A percentile compares a stretch with the other conserved stretches of the same genome.
Conservation (phyloP, 2,888 invertebrate species). For the Zygaena filipendulae region DNA sequence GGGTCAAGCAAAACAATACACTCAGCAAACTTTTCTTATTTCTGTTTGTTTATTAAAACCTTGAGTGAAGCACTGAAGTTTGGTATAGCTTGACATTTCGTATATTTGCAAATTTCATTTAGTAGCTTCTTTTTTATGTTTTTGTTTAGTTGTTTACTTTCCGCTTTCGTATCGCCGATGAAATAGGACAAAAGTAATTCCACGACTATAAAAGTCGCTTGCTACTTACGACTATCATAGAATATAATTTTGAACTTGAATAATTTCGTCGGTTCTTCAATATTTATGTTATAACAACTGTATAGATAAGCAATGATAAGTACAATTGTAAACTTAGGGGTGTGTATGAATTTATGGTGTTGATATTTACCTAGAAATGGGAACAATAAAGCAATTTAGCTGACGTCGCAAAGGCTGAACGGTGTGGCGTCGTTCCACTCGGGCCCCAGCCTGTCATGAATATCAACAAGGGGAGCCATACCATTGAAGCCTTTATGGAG, state of each 20-base stretch:
- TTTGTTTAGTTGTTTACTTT: too few relatives aligned
- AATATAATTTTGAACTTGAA: too few relatives aligned
- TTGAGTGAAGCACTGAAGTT: slow-evolving; percentile 41
- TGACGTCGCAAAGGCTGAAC: slow-evolving; percentile 33
- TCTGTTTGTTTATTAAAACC: slow-evolving; percentile 52
- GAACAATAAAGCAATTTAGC: slow-evolving; percentile 53
- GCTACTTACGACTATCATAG: too few relatives aligned
- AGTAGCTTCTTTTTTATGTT: slow-evolving; percentile 33
- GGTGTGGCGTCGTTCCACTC: slow-evolving; percentile 25
- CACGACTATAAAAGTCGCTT: too few relatives aligned
- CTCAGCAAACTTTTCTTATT: slow-evolving; percentile 41
- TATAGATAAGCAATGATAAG: too few relatives aligned
- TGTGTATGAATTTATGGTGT: too few relatives aligned
- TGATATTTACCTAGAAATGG: slow-evolving; percentile 39
- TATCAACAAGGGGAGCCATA: slow-evolving; percentile 43
- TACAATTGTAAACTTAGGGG: too few relatives aligned
- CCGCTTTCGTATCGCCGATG: too few relatives aligned
- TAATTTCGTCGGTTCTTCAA: too few relatives aligned
- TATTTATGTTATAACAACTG: too few relatives aligned
- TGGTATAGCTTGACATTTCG: slow-evolving; percentile 35
- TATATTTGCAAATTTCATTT: slow-evolving; percentile 53
- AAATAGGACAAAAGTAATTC: too few relatives aligned
- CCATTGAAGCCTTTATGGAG: slow-evolving; percentile 19
- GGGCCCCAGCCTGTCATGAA: slow-evolving; percentile 38
- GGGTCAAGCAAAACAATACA: slow-evolving; percentile 36